These are phyloP conservation scores for Epinotia nisella DNA, from an alignment of 2,888 invertebrate genomes.

Conservation along the genomic window DNA sequence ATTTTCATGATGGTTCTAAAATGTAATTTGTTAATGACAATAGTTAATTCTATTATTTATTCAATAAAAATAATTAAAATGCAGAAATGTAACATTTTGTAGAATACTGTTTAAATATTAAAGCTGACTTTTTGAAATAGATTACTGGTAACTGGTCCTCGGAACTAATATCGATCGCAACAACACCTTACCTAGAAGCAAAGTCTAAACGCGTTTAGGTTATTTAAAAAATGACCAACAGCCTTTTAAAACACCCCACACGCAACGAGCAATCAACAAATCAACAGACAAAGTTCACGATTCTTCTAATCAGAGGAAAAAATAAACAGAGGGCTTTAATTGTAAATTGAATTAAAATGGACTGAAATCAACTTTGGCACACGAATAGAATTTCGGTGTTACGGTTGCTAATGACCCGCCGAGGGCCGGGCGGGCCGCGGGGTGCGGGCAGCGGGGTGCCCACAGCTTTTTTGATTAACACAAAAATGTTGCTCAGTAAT, in stretches of 20 bases:
- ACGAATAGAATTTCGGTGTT: slow-evolving; percentile 53
- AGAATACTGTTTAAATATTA: too few relatives aligned
- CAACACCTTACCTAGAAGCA: too few relatives aligned
- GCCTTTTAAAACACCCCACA: slow-evolving; percentile 24
- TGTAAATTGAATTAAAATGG: slow-evolving; percentile 81
- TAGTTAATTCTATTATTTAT: too few relatives aligned
- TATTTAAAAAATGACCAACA: not conserved
- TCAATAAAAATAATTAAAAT: too few relatives aligned
- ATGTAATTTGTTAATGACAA: too few relatives aligned
- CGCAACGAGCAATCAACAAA: slow-evolving; percentile 60
- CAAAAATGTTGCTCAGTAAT: slow-evolving; percentile 61
- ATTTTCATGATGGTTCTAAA: too few relatives aligned
- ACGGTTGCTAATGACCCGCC: slow-evolving; percentile 69
- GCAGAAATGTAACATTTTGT: too few relatives aligned
- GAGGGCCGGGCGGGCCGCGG: slow-evolving; percentile 35
- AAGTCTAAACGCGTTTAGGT: not conserved
- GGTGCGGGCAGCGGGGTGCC: slow-evolving; percentile 47
- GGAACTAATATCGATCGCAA: not conserved
- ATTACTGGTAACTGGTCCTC: too few relatives aligned
- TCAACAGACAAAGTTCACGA: slow-evolving; percentile 52
- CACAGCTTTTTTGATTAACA: slow-evolving; percentile 75
- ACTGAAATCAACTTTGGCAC: slow-evolving; percentile 72
- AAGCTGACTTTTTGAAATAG: too few relatives aligned
- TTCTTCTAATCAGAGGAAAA: slow-evolving; percentile 51
- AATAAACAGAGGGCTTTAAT: slow-evolving; percentile 78